Conservation (phyloP, 2,797 vertebrate genomes). For the Urosaurus nigricauda region DNA sequence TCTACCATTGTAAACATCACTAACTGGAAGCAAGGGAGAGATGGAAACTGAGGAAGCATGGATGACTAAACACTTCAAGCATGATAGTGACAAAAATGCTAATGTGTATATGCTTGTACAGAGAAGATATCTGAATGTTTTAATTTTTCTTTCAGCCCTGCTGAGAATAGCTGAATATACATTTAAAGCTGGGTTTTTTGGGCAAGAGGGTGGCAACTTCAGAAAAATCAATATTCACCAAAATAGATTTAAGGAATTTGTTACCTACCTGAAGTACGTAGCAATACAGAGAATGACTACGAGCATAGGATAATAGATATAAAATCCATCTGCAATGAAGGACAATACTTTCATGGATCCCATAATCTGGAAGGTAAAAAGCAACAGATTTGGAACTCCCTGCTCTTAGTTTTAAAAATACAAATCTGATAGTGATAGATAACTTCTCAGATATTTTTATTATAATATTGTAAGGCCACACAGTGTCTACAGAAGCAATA, state of each 20-base stretch:
- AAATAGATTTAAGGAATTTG: background rate
- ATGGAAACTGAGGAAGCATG: background rate
- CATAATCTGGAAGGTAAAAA: conserved; percentile 88
- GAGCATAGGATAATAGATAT: conserved; percentile 98
- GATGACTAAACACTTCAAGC: background rate
- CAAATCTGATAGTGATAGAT: too few species aligned
- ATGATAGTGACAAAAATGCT: background rate
- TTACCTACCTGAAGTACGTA: conserved; percentile 94
- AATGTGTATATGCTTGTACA: background rate
- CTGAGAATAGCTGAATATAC: background rate
- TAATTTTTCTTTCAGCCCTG: background rate
- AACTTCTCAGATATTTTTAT: background rate
- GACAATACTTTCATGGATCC: conserved; percentile 95
- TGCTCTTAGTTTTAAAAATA: background rate
- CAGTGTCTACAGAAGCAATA: background rate
- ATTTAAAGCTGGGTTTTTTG: background rate
- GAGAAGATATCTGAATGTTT: background rate
- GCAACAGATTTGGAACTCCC: background rate
- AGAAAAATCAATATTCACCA: background rate
- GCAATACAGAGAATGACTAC: conserved; percentile 97
- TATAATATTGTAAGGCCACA: background rate
- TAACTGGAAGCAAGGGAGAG: background rate
- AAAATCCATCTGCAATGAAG: conserved; percentile 97
- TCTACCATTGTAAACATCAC: background rate
- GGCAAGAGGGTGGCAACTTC: background rate